Conservation (phyloP, 2,113 vertebrate species). For the Malurus cyaneus region DNA sequence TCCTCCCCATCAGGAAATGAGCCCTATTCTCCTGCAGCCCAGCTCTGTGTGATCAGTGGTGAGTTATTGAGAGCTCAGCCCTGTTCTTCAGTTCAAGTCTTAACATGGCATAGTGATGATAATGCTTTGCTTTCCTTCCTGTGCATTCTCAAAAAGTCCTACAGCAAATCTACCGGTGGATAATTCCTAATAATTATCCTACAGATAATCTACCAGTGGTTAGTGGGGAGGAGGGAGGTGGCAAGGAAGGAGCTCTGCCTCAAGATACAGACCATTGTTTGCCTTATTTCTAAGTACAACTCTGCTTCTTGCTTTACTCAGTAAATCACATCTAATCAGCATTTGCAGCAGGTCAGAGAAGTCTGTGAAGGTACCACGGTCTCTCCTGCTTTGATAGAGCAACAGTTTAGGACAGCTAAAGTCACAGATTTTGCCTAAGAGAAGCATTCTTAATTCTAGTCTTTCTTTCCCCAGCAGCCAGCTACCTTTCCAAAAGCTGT, state of each 20-base stretch:
- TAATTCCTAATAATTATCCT: not conserved
- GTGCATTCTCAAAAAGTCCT: not conserved
- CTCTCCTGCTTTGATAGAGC: not conserved
- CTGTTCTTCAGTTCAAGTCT: not conserved
- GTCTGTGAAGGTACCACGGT: fast-evolving
- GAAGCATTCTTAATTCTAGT: not conserved
- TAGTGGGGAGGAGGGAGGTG: not conserved
- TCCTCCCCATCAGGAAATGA: not conserved
- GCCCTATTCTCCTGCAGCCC: not conserved
- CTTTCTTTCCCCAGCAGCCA: not conserved
- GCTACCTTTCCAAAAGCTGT: not conserved
- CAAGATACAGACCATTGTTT: not conserved
- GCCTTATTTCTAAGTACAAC: not conserved
- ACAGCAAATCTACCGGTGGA: not conserved
- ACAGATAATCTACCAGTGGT: not conserved
- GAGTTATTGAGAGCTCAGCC: not conserved
- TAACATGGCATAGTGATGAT: not conserved
- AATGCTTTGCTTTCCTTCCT: not conserved
- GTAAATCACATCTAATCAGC: not conserved
- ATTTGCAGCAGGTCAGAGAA: not conserved
- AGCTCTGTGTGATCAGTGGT: not conserved
- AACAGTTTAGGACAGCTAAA: not conserved
- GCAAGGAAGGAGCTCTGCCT: not conserved
- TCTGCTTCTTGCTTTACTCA: not conserved
- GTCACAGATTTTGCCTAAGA: not conserved